These are phyloP conservation scores for Lasiommata megera DNA, from an alignment of 2,888 invertebrate genomes.

Conservation along the genomic window DNA sequence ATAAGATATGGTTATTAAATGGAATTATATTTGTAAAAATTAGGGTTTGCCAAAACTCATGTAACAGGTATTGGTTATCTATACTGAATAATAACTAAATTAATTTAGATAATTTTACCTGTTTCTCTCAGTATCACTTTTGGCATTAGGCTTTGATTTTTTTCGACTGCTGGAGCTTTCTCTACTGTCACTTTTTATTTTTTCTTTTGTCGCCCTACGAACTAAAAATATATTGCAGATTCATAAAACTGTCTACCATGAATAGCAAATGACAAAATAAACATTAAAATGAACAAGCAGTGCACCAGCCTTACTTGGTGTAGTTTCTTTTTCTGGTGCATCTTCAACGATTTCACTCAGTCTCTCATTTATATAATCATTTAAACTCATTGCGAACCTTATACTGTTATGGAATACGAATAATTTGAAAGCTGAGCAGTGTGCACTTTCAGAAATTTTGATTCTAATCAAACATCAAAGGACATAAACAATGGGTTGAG, in stretches of 20 bases:
- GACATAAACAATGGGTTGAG: no score
- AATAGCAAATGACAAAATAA: no score
- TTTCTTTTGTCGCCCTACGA: slow-evolving; percentile 44
- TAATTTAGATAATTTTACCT: slow-evolving; percentile 42
- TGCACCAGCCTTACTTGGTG: background rate
- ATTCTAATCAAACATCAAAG: no score
- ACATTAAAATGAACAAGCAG: background rate
- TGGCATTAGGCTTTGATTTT: slow-evolving; percentile 52
- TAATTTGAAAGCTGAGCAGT: background rate
- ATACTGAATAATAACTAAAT: no score
- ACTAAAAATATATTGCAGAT: slow-evolving; percentile 28
- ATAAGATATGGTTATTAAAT: no score
- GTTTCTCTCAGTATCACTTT: slow-evolving; percentile 44
- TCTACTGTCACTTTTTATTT: slow-evolving; percentile 48
- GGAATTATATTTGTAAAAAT: no score
- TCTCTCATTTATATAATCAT: slow-evolving; percentile 1
- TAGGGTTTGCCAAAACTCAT: no score
- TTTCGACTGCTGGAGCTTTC: slow-evolving; percentile 59
- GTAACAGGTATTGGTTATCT: no score
- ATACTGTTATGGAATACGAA: background rate
- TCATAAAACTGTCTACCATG: no score
- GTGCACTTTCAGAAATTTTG: background rate
- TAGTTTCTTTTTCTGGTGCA: background rate
- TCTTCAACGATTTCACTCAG: slow-evolving; percentile 5
- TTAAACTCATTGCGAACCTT: slow-evolving; percentile 6